phyloP scores from a whole-genome alignment of 2,113 vertebrate genomes.

The Corynorhinus townsendii region DNA sequence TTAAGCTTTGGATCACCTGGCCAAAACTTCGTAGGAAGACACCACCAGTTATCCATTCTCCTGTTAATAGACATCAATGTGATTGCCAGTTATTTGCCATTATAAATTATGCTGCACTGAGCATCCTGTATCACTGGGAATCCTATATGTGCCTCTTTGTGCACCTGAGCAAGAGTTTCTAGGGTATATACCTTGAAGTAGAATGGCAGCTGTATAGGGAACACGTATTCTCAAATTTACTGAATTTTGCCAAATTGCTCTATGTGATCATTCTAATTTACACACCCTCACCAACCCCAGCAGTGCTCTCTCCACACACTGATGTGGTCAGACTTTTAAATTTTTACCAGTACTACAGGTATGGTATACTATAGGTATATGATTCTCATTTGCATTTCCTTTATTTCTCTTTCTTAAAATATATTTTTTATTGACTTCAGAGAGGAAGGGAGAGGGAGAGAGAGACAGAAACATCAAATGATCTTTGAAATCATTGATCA shows the following conservation, averaged over 20 bases:
- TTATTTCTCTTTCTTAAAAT: neutral
- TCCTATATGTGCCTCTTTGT: neutral
- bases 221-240: neutral
- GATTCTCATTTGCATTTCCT: neutral
- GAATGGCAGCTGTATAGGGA: neutral
- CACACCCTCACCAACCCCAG: neutral
- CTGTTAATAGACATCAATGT: neutral
- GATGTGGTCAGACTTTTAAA: neutral
- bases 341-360: neutral
- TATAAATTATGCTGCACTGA: neutral
- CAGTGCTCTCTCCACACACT: neutral
- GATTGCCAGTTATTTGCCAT: neutral
- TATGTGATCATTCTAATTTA: neutral
- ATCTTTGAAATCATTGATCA: no score
- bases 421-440: no score
- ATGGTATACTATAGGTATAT: neutral
- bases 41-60: neutral
- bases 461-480: no score
- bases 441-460: no score
- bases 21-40: neutral
- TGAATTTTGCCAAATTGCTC: neutral
- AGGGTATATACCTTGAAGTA: neutral
- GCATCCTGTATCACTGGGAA: neutral
- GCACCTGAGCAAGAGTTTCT: neutral
- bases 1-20: neutral